Conservation (phyloP, 2,888 invertebrate genomes). For the Synanthedon formicaeformis region DNA sequence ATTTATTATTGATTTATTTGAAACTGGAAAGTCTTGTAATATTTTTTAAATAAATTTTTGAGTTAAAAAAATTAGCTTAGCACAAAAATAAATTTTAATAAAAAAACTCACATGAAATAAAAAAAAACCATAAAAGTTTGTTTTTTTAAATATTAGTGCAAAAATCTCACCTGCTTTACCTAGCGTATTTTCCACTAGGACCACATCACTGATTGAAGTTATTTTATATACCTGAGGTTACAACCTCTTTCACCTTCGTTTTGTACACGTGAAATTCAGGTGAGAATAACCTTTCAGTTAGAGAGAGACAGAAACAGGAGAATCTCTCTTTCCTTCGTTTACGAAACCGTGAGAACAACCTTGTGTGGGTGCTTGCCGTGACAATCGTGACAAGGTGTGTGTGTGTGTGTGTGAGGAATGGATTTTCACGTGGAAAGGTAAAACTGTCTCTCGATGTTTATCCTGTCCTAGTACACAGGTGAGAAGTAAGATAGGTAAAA, state of each 20-base stretch:
- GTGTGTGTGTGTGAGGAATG: constrained; percentile 16
- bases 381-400: constrained; percentile 6
- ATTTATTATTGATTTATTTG: too few relatives aligned
- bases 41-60: too few relatives aligned
- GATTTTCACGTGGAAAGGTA: constrained; percentile 32
- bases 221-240: constrained; percentile 22
- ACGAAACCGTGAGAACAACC: not conserved
- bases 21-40: too few relatives aligned
- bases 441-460: constrained; percentile 24
- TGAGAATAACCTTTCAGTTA: not conserved
- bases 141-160: not conserved
- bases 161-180: constrained; percentile 40
- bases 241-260: too few relatives aligned
- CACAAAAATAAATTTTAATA: too few relatives aligned
- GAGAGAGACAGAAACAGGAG: not conserved
- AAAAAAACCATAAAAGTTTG: not conserved
- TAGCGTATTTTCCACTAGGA: constrained; percentile 47
- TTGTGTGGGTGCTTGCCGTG: not conserved
- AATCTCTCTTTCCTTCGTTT: not conserved
- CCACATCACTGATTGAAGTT: constrained; percentile 18
- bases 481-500: constrained; percentile 59
- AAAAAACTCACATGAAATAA: too few relatives aligned
- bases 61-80: too few relatives aligned
- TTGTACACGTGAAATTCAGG: not conserved
- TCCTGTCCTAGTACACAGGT: constrained; percentile 55